phyloP scores from a whole-genome alignment of 2,888 invertebrate genomes.

The Epirrita christyi region DNA sequence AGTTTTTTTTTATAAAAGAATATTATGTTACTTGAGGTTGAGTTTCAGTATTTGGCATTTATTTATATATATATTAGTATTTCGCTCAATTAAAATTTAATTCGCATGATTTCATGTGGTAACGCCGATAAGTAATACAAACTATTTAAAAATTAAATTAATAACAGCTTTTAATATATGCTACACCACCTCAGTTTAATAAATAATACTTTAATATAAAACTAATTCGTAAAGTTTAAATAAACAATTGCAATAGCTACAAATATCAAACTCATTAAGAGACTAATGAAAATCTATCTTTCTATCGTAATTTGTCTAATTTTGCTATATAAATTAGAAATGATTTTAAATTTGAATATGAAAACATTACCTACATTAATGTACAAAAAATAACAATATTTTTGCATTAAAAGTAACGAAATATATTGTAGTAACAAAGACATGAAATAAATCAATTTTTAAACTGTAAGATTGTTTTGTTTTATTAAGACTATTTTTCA shows the following conservation, averaged over 20 bases:
- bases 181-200: slow-evolving; percentile 3
- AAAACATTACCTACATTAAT: slow-evolving; percentile 36
- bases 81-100: slow-evolving; percentile 74
- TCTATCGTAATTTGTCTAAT: slow-evolving; percentile 7
- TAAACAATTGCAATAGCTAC: slow-evolving; percentile 5
- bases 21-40: slow-evolving; percentile 56
- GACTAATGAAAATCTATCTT: too few relatives aligned
- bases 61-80: slow-evolving; percentile 66
- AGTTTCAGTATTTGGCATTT: slow-evolving; percentile 54
- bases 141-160: slow-evolving; percentile 4
- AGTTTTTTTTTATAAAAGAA: slow-evolving; percentile 63
- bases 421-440: slow-evolving; percentile 59
- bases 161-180: slow-evolving; percentile 12
- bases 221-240: slow-evolving; percentile 14
- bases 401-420: slow-evolving; percentile 76
- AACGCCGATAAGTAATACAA: slow-evolving; percentile 20
- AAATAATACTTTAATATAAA: slow-evolving; percentile 2
- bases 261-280: neutral
- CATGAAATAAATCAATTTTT: slow-evolving; percentile 67
- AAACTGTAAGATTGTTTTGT: slow-evolving; percentile 23
- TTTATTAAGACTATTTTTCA: too few relatives aligned
- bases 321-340: slow-evolving; percentile 29
- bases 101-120: slow-evolving; percentile 44
- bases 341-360: slow-evolving; percentile 25
- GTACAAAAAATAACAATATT: slow-evolving; percentile 62